Percentiles rank a stretch among this genome's conserved stretches.
phyloP scores from a whole-genome alignment of 2,797 vertebrate genomes.

The Protosalanx chinensis region DNA sequence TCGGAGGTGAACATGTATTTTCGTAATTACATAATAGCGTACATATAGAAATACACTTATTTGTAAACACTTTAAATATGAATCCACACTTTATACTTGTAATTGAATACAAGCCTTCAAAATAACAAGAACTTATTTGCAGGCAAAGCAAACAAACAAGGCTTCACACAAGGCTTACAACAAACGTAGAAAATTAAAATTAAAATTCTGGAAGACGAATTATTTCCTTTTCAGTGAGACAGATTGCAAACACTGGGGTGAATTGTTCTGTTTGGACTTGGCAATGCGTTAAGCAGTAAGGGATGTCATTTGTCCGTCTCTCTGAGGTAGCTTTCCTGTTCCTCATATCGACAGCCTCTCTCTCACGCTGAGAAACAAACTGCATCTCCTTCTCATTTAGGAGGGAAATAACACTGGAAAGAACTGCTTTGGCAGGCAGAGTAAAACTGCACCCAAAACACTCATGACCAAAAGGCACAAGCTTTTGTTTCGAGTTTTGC shows the following conservation, averaged over 20 bases:
- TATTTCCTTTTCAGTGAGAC: slow-evolving; percentile 62
- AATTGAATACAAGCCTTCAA: neutral
- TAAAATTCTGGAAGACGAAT: slow-evolving; percentile 63
- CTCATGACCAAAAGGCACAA: slow-evolving; percentile 44
- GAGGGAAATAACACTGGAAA: slow-evolving; percentile 60
- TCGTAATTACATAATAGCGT: neutral
- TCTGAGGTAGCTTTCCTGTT: slow-evolving; percentile 61
- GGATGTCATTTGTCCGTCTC: slow-evolving; percentile 72
- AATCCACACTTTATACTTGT: too few relatives aligned
- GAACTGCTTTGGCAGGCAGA: slow-evolving; percentile 60
- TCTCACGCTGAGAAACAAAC: slow-evolving; percentile 59
- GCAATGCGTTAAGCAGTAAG: slow-evolving; percentile 73
- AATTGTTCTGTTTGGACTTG: slow-evolving; percentile 66
- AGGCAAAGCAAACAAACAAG: slow-evolving; percentile 49
- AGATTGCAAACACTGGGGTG: slow-evolving; percentile 56
- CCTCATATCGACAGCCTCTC: slow-evolving; percentile 63
- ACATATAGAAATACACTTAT: neutral
- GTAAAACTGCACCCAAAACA: slow-evolving; percentile 58
- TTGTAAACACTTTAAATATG: too few relatives aligned
- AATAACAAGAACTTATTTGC: slow-evolving; percentile 45
- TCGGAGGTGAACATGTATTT: neutral
- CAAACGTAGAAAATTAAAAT: slow-evolving; percentile 53
- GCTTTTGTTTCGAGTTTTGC: slow-evolving; percentile 51
- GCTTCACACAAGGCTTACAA: slow-evolving; percentile 52
- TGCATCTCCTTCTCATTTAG: slow-evolving; percentile 68